Base-by-base conservation (phyloP, 1,140 invertebrate species). In the Eurosta solidaginis region DNA sequence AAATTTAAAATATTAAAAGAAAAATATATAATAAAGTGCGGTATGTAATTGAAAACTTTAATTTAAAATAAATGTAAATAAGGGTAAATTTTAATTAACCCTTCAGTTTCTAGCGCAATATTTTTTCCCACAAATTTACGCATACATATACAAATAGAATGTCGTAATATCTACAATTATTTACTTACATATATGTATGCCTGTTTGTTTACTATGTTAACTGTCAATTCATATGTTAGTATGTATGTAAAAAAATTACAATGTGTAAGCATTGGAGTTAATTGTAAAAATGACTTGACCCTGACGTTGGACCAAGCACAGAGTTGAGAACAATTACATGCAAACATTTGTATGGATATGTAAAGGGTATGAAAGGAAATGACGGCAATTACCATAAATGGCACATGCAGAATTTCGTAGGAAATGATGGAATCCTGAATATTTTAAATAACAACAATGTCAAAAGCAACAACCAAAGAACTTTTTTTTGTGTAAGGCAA, bases 331-430 rank as follows among this genome's bases (percentile, higher is more conserved):
- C 59, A 40, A 42, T 17, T 68, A 20, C 49, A 36, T 40, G 5
- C 59, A 33, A 63, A 36, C 27, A 63, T 63, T 49, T 49, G n/a
- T 49, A 17, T 49, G 9, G 10, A 14, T 1, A 36, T 1, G 10
- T 12, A 54, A 17, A n/a, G 9, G 29, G 54, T 22, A 33, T 20
- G 27, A 68, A 29, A 68, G 40, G n/a, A 36, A 68, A 68, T 40
- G 59, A 6, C 9, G 59, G 59, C 29, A 68, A 68, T 68, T 68
- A 68, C 59, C 59, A 40, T 68, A 68, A 68, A 68, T 27, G 59
- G 33, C n/a, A 68, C 29, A 40, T 68, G 59, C 59, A 40, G n/a
- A 68, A 68, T 68, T 68, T 68, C 36, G 27, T n/a, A 29, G 33
- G 33, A 40, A 68, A 40, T 36, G 59, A 68, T 68, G 59, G 59